Evolutionary conservation across 2,888 invertebrate species (phyloP).

Genomic region (Sarcophaga rosellei): DNA sequence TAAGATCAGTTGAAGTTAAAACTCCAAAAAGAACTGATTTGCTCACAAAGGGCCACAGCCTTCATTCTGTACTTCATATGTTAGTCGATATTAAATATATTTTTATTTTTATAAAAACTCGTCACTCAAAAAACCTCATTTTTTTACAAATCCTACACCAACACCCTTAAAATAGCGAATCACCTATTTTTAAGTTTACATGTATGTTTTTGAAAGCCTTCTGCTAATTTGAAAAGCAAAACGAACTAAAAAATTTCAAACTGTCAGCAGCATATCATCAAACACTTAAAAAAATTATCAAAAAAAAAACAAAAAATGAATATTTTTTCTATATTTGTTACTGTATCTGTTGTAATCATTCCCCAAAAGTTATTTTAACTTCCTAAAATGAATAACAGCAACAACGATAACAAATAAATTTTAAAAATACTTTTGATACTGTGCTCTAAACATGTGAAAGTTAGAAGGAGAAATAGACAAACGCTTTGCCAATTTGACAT

Average conservation of each 20-base stretch:
- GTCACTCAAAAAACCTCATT: no score
- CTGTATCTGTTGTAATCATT: constrained; percentile 14
- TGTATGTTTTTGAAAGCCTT: constrained; percentile 22
- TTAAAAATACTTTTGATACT: neutral
- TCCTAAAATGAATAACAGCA: neutral
- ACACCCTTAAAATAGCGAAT: neutral
- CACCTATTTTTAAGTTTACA: neutral
- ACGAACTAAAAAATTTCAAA: constrained; percentile 36
- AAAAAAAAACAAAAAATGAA: constrained; percentile 2
- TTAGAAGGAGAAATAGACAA: constrained; percentile 1
- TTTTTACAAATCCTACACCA: neutral
- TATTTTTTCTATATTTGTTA: neutral
- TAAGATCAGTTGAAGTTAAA: no score
- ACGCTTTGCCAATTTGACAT: neutral
- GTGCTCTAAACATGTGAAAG: constrained; percentile 8
- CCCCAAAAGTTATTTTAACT: constrained; percentile 18
- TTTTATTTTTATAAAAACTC: no score
- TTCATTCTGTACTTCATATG: no score
- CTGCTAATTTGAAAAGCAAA: constrained; percentile 38
- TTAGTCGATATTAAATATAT: no score
- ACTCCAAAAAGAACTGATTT: no score
- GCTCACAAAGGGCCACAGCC: no score
- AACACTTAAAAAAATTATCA: neutral
- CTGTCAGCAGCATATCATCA: constrained; percentile 38
- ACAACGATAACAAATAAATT: neutral